Evolutionary conservation across 2,797 vertebrate genomes (phyloP).

Genomic region (Gambusia yucatana): DNA sequence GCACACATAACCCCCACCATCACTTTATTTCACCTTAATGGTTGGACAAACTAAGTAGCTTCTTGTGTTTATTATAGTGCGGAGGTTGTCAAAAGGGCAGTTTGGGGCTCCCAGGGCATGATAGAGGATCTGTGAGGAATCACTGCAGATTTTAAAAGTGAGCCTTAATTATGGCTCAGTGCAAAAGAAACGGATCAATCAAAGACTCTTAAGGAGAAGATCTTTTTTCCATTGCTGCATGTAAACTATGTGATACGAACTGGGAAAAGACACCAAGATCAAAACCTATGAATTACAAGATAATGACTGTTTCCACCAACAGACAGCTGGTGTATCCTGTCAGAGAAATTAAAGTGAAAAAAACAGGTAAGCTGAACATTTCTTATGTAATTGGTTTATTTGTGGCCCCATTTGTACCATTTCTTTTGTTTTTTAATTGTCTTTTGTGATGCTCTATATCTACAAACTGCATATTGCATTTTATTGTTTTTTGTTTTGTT

Average conservation of each 20-base stretch:
- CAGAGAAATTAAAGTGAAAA: neutral
- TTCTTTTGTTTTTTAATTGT: conserved; percentile 3
- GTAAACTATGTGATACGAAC: neutral
- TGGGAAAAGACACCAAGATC: conserved; percentile 16
- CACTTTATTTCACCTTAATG: conserved; percentile 67
- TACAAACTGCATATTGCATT: conserved; percentile 12
- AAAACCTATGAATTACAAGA: conserved; percentile 14
- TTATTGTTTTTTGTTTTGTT: conserved; percentile 14
- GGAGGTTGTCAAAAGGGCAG: conserved; percentile 42
- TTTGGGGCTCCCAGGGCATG: conserved; percentile 50
- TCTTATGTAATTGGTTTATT: neutral
- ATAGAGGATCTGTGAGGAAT: conserved; percentile 35
- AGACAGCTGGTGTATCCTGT: neutral
- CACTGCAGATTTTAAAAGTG: conserved; percentile 14
- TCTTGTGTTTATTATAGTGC: conserved; percentile 46
- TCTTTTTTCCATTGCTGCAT: conserved; percentile 25
- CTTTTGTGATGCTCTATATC: conserved; percentile 21
- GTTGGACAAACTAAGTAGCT: conserved; percentile 56
- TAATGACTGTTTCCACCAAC: conserved; percentile 5
- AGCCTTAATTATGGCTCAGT: conserved; percentile 29
- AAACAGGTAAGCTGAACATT: neutral
- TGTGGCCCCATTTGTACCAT: neutral
- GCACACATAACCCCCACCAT: conserved; percentile 38
- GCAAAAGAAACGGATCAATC: conserved; percentile 22
- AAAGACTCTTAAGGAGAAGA: conserved; percentile 22